Conservation (phyloP, 2,888 invertebrate genomes). For the Dyspetes luteomarginatus region DNA sequence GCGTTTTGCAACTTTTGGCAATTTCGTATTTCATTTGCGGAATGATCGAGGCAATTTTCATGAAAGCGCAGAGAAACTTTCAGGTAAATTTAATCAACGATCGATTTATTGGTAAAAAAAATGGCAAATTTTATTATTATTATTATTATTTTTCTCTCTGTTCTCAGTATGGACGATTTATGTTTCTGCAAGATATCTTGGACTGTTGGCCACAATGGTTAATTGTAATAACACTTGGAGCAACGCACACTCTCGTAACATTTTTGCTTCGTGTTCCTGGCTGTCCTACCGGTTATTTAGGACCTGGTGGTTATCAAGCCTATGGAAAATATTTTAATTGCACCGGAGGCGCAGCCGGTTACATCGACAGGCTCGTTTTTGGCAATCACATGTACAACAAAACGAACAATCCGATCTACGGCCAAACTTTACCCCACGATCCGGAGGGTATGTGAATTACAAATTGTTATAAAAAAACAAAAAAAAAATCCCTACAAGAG, state of each 20-base stretch:
- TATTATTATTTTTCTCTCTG: constrained; percentile 63
- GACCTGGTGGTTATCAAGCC: constrained; percentile 92
- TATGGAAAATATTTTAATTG: constrained; percentile 86
- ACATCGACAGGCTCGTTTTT: constrained; percentile 88
- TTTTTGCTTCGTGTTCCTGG: constrained; percentile 89
- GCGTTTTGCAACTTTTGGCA: constrained; percentile 93
- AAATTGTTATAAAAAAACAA: too few species aligned
- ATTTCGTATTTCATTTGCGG: constrained; percentile 91
- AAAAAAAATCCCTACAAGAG: neutral
- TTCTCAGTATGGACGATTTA: constrained; percentile 84
- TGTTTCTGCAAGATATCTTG: constrained; percentile 86
- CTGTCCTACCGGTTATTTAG: constrained; percentile 92
- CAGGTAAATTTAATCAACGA: constrained; percentile 67
- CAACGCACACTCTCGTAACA: constrained; percentile 88
- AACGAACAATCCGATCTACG: constrained; percentile 84
- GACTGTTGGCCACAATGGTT: constrained; percentile 91
- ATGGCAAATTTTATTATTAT: constrained; percentile 34
- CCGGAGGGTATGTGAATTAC: constrained; percentile 88
- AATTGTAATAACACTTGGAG: constrained; percentile 86
- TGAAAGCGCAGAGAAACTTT: constrained; percentile 81
- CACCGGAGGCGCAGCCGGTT: constrained; percentile 93
- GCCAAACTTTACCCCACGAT: constrained; percentile 87
- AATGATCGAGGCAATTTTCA: constrained; percentile 86
- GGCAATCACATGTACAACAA: constrained; percentile 78
- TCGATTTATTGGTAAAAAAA: neutral